Percentiles rank a stretch among this genome's conserved stretches.
Evolutionary conservation across 2,888 invertebrate species (phyloP).

Genomic region (Ectemnius lituratus): DNA sequence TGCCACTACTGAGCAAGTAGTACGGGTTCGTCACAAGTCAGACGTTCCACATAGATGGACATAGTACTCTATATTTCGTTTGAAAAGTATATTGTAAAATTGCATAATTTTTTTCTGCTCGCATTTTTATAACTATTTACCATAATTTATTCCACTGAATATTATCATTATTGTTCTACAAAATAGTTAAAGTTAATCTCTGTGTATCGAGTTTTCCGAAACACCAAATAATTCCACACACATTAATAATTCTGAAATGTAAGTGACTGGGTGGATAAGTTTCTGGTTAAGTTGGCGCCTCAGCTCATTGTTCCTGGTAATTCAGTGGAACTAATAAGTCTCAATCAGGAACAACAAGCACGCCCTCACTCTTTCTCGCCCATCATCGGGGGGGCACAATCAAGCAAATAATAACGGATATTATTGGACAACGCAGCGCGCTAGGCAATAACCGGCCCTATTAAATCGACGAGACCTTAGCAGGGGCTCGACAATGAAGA

Average conservation of each 20-base stretch:
- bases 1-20: constrained; percentile 14
- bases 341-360: constrained; percentile 36
- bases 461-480: constrained; percentile 36
- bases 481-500: constrained; percentile 29
- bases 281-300: neutral
- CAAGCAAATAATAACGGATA: constrained; percentile 52
- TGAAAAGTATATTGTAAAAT: no score
- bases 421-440: constrained; percentile 38
- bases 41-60: neutral
- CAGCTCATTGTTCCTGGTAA: constrained; percentile 34
- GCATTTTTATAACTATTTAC: no score
- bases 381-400: constrained; percentile 23
- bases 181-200: no score
- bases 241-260: no score
- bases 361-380: neutral
- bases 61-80: no score
- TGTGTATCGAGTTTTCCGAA: no score
- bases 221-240: no score
- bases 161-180: no score
- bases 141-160: no score
- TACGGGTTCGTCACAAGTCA: constrained; percentile 2
- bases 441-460: constrained; percentile 35
- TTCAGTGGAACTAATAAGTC: constrained; percentile 40
- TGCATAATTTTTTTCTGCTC: no score
- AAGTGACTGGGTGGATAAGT: neutral